Evolutionary conservation across 2,113 vertebrate species (phyloP).

Genomic region (Centrocercus urophasianus): DNA sequence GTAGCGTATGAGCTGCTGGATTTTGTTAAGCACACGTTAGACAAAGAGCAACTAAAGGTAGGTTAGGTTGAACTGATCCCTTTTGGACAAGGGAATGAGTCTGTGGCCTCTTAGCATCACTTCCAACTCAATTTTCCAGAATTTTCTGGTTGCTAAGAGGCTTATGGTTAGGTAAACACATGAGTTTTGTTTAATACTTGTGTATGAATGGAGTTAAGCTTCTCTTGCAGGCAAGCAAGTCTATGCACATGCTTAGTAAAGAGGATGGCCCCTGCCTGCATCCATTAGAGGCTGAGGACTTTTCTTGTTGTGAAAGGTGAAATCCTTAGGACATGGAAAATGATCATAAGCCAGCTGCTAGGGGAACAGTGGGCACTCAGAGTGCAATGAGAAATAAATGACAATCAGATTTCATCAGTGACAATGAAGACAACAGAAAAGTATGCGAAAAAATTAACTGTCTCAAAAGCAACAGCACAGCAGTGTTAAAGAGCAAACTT

Average conservation of each 20-base stretch:
- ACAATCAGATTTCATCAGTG: slow-evolving; percentile 13
- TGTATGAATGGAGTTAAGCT: not conserved
- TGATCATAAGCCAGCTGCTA: not conserved
- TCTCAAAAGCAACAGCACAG: not conserved
- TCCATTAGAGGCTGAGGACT: not conserved
- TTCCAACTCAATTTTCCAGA: not conserved
- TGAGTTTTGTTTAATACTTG: not conserved
- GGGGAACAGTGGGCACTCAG: not conserved
- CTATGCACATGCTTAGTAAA: not conserved
- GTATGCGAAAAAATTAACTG: slow-evolving; percentile 37
- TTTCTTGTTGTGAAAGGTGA: not conserved
- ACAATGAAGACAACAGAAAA: not conserved
- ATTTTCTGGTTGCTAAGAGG: not conserved
- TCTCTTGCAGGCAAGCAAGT: slow-evolving; percentile 31
- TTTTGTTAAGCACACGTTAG: slow-evolving; percentile 1
- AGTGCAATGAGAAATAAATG: not conserved
- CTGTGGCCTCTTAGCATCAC: not conserved
- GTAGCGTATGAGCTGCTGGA: rapidly evolving
- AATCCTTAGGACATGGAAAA: not conserved
- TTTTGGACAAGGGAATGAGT: not conserved
- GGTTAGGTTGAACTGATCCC: not conserved
- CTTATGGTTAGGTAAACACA: not conserved
- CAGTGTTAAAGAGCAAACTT: not conserved
- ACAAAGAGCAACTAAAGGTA: not conserved
- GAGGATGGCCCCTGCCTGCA: not conserved